Conservation (phyloP, 1,140 invertebrate genomes). For the Anastrepha ludens region DNA sequence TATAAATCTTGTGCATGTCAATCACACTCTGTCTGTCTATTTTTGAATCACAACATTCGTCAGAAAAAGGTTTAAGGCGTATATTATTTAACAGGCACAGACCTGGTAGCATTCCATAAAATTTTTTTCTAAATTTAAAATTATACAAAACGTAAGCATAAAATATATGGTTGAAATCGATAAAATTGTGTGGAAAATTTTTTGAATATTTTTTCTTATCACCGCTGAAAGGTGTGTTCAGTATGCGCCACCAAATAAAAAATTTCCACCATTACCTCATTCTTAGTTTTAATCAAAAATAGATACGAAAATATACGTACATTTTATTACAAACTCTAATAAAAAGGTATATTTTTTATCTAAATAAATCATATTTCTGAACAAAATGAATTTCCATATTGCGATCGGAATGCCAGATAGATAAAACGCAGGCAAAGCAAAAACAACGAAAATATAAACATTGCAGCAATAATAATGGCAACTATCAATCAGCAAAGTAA, state of each 20-base stretch:
- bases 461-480: not conserved
- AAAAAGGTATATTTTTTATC: not conserved
- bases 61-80: too few species aligned
- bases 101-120: too few species aligned
- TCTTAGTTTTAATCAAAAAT: not conserved
- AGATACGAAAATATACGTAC: not conserved
- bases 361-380: not conserved
- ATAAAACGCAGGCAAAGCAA: not conserved
- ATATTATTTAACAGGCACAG: too few species aligned
- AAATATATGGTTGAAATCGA: too few species aligned
- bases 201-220: not conserved
- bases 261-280: conserved; percentile 24
- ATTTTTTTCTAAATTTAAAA: too few species aligned
- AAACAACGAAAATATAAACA: not conserved
- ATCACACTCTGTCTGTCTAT: too few species aligned
- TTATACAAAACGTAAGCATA: too few species aligned
- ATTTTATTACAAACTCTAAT: not conserved
- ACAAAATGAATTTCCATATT: not conserved
- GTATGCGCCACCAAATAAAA: not conserved
- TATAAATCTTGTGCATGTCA: too few species aligned
- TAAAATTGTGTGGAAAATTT: too few species aligned
- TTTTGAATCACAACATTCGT: too few species aligned
- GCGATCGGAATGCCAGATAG: not conserved
- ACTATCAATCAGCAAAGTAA: not conserved
- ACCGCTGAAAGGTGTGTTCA: not conserved